Conservation (phyloP, 2,797 vertebrate species). For the Macropus fuliginosus region DNA sequence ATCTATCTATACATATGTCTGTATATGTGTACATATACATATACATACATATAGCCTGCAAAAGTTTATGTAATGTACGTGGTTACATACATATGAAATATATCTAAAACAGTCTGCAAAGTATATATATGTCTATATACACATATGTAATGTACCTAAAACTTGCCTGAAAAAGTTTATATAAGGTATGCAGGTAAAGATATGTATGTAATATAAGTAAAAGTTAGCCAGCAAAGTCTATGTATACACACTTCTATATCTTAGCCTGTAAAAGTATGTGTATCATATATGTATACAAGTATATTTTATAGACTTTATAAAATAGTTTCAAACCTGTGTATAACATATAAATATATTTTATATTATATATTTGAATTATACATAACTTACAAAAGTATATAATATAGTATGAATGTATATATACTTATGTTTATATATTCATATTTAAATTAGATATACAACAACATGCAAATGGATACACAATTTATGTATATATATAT, state of each 20-base stretch:
- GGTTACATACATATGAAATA: neutral
- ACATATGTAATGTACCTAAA: neutral
- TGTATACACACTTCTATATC: neutral
- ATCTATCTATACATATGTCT: no score
- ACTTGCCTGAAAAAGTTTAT: neutral
- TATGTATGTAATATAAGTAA: neutral
- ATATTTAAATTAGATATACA: neutral
- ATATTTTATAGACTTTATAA: neutral
- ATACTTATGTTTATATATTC: no score
- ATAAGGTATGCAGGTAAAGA: neutral
- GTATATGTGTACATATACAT: no score
- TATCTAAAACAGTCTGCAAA: neutral
- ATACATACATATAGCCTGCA: no score
- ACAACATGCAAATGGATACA: neutral
- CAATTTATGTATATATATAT: neutral
- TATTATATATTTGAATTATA: neutral
- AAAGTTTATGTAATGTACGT: no score
- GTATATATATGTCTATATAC: neutral
- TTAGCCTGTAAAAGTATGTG: neutral
- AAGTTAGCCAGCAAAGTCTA: neutral
- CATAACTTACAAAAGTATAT: neutral
- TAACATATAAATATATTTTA: neutral
- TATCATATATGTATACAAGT: neutral
- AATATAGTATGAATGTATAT: neutral
- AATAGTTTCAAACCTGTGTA: neutral